phyloP scores from a whole-genome alignment of 2,797 vertebrate species.

The Eulemur coronatus region DNA sequence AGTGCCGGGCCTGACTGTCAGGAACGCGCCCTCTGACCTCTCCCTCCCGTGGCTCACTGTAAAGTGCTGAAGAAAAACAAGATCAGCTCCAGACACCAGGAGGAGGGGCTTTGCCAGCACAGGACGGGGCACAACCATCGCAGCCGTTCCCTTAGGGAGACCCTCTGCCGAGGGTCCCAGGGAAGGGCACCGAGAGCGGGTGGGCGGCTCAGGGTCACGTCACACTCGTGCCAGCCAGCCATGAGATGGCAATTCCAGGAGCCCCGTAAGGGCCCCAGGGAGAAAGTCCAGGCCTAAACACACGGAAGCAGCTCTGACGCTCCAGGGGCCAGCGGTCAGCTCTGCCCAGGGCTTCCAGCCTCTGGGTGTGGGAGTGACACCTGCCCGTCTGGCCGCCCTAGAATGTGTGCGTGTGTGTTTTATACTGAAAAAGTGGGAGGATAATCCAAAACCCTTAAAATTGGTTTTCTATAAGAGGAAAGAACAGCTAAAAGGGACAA shows the following conservation, averaged over 20 bases:
- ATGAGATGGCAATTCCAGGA: not conserved
- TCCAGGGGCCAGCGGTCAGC: not conserved
- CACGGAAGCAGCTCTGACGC: not conserved
- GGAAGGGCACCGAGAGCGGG: accelerated
- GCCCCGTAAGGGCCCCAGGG: not conserved
- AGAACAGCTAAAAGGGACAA: not conserved
- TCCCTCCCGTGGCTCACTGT: not conserved
- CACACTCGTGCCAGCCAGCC: not conserved
- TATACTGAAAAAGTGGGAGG: not conserved
- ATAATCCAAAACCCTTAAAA: not conserved
- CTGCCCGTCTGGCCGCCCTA: not conserved
- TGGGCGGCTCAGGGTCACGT: not conserved
- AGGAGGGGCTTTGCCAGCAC: not conserved
- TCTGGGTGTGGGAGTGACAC: too few species aligned
- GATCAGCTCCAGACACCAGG: not conserved
- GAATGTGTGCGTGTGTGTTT: too few species aligned
- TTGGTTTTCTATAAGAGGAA: not conserved
- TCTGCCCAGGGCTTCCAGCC: not conserved
- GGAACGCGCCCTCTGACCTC: not conserved
- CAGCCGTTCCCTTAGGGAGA: accelerated
- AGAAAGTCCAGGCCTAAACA: not conserved
- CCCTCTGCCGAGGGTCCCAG: not conserved
- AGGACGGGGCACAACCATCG: not conserved
- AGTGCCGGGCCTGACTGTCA: not conserved
- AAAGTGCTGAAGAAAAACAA: not conserved